Evolutionary conservation across 1,140 invertebrate species (phyloP), one percentile per base, ranked within the genome.

Genomic region (Zelostemma sp.): DNA sequence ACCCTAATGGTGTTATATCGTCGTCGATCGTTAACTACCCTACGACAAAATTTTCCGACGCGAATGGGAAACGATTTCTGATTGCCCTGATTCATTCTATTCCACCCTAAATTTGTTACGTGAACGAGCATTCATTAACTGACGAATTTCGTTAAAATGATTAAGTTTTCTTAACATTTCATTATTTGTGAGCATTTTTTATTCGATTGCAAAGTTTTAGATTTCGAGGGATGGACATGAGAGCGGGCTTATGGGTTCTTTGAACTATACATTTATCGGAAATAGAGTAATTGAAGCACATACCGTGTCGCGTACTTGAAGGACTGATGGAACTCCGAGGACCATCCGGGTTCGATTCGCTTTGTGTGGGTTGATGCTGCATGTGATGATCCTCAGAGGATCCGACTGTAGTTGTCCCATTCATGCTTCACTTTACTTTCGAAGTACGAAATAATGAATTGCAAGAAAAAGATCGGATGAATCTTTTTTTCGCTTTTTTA

Each of bases 271-370:
- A 47, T 47, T 19, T 19, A 47, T 19, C 8, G 3, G 21, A 25
- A 25, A 4, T 25, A 3, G 3, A 25, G 21, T 3, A 8, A 25
- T 25, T 25, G 21, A 8, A 47, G n/a, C 16, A 19, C 17, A 47
- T 45, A 84, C 83, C 82, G 28, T 84, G 82, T 45, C 84, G 79
- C 28, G 81, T 78, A 40, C 84, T 86, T n/a, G 83, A 19, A 8
- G 84, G 84, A 66, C 83, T 86, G 1, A 72, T 60, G 5, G 83
- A 84, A 53, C 84, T 86, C 50, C 81, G 71, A 0, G 83, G 81
- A 62, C 83, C 78, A 1, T 86, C 84, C 6, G 77, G 76, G 14
- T 69, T 77, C 5, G 77, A 69, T 43, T 84, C 82, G 35, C 77
- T 84, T 53, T 83, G 81, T 25, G 77, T 58, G 15, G 79, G 77